phyloP scores from a whole-genome alignment of 2,113 vertebrate genomes.

The Rhodinocichla rosea region DNA sequence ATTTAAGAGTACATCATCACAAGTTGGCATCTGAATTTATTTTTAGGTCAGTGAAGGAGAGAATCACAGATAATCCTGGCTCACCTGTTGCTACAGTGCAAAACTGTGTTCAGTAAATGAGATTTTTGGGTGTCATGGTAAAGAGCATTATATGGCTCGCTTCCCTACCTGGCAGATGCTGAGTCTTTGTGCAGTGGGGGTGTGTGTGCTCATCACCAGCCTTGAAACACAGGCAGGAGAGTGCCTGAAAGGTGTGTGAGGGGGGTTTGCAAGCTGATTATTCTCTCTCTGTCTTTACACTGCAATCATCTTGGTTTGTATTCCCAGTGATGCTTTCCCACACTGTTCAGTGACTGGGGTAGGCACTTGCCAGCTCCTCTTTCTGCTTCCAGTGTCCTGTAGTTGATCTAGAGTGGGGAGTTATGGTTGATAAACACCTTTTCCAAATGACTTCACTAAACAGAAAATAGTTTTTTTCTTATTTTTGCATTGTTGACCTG shows the following conservation, averaged over 20 bases:
- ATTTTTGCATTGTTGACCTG: background rate
- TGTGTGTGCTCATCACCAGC: background rate
- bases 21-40: background rate
- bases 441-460: background rate
- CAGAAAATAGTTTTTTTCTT: background rate
- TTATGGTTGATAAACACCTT: background rate
- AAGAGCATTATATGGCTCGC: background rate
- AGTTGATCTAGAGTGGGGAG: background rate
- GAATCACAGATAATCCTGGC: background rate
- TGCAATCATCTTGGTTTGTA: background rate
- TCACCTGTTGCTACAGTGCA: background rate
- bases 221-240: background rate
- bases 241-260: background rate
- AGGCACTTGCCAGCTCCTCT: background rate
- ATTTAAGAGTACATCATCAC: background rate
- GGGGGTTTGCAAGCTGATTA: background rate
- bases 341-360: background rate
- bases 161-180: accelerated
- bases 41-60: background rate
- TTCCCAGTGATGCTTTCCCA: background rate
- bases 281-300: background rate
- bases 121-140: background rate
- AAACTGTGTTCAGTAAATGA: background rate
- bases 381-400: background rate
- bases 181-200: background rate